These are phyloP conservation scores for Lissocephala sabroskyi DNA, from an alignment of 2,888 invertebrate species.

Conservation along the genomic window DNA sequence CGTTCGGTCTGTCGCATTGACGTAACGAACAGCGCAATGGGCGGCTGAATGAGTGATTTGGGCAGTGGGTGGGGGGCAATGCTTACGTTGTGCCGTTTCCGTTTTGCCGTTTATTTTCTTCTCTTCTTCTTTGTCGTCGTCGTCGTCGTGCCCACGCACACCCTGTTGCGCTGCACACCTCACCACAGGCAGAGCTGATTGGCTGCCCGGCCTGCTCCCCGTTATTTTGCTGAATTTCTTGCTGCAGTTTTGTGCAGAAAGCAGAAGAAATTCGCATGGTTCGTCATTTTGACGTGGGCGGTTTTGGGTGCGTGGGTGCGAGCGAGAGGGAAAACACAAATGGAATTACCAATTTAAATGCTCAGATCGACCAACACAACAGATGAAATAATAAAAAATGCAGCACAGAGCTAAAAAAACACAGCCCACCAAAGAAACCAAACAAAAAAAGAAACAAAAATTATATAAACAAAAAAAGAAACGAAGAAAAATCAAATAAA, in stretches of 20 bases:
- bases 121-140: too few species aligned
- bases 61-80: too few species aligned
- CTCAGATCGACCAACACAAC: slow-evolving; percentile 36
- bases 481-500: slow-evolving; percentile 4
- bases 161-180: slow-evolving; percentile 27
- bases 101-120: too few species aligned
- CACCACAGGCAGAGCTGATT: slow-evolving; percentile 23
- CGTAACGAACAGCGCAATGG: too few species aligned
- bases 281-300: background rate
- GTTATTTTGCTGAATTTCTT: slow-evolving; percentile 10
- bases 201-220: background rate
- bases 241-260: slow-evolving; percentile 9
- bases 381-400: slow-evolving; percentile 54
- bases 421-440: slow-evolving; percentile 12
- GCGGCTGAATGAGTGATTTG: too few species aligned
- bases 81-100: slow-evolving; percentile 49
- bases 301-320: slow-evolving; percentile 7
- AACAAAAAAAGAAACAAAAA: slow-evolving; percentile 23
- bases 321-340: slow-evolving; percentile 9
- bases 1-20: background rate
- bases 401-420: slow-evolving; percentile 31
- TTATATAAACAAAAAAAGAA: slow-evolving; percentile 32
- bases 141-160: slow-evolving; percentile 56
- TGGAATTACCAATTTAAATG: slow-evolving; percentile 59
- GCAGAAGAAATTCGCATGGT: background rate